Evolutionary conservation across 1,140 invertebrate genomes (phyloP).

Genomic region (Lepidurus apus): DNA sequence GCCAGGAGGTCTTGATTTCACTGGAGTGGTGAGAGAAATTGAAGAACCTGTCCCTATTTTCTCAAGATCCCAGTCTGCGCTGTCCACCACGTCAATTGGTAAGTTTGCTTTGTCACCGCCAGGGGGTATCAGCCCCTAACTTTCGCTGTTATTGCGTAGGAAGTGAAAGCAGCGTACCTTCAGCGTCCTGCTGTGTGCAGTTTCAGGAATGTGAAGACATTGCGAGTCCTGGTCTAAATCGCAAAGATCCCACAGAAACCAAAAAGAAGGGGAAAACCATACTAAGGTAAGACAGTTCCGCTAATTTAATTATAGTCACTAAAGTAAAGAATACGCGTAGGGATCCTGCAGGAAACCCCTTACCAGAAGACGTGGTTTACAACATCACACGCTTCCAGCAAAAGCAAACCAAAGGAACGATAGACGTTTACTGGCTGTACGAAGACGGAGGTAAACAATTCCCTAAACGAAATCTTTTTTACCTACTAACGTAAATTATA

Average conservation of each 20-base stretch:
- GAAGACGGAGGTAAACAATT: slow-evolving; percentile 75
- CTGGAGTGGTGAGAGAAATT: slow-evolving; percentile 33
- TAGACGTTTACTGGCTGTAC: slow-evolving; percentile 97
- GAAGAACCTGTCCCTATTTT: background rate
- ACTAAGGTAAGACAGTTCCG: background rate
- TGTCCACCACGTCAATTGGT: background rate
- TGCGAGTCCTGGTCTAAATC: background rate
- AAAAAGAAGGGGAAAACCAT: background rate
- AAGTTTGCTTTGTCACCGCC: slow-evolving; percentile 24
- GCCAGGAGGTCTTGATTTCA: slow-evolving; percentile 70
- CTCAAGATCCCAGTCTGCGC: background rate
- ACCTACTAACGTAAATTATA: background rate
- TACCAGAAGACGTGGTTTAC: slow-evolving; percentile 57
- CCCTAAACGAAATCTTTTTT: background rate
- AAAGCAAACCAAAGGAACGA: slow-evolving; percentile 61
- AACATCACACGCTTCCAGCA: slow-evolving; percentile 51
- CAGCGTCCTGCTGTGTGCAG: background rate
- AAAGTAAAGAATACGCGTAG: slow-evolving; percentile 38
- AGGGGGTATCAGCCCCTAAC: background rate
- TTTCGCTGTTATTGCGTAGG: background rate
- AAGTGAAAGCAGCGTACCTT: slow-evolving; percentile 9
- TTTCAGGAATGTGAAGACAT: background rate
- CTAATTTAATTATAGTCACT: background rate
- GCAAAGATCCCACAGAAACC: background rate
- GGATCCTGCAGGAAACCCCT: slow-evolving; percentile 49